These are phyloP conservation scores for Polypedilum pembai DNA, from an alignment of 1,140 invertebrate genomes.

Conservation along the genomic window DNA sequence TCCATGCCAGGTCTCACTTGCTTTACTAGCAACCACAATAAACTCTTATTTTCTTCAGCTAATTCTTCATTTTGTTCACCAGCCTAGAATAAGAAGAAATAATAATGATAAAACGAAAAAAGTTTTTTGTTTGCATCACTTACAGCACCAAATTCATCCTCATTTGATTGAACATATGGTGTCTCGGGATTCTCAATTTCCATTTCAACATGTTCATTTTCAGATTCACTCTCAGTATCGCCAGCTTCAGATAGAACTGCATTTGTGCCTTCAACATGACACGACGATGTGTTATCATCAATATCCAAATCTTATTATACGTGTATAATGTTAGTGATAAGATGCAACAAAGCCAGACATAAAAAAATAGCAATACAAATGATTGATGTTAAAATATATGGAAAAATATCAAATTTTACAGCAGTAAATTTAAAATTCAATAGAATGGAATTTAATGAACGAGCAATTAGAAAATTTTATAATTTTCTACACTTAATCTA, in stretches of 20 bases:
- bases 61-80: constrained; percentile 87
- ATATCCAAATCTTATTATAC: constrained; percentile 16
- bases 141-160: constrained; percentile 64
- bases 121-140: constrained; percentile 34
- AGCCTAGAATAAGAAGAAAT: constrained; percentile 50
- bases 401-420: background rate
- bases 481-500: background rate
- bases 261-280: constrained; percentile 29
- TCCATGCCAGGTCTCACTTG: constrained; percentile 95
- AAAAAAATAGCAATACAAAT: background rate
- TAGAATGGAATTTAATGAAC: constrained; percentile 1
- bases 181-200: constrained; percentile 51
- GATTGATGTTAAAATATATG: background rate
- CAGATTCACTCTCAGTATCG: constrained; percentile 44
- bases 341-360: background rate
- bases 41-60: constrained; percentile 88
- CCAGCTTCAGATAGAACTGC: constrained; percentile 38
- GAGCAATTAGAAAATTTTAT: background rate
- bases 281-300: constrained; percentile 32
- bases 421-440: background rate
- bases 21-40: constrained; percentile 90
- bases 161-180: constrained; percentile 52
- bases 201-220: constrained; percentile 34
- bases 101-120: constrained; percentile 31
- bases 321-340: background rate